Evolutionary conservation across 1,140 invertebrate genomes (phyloP), one percentile per base, ranked within the genome.

Genomic region (Neodiprion lecontei): DNA sequence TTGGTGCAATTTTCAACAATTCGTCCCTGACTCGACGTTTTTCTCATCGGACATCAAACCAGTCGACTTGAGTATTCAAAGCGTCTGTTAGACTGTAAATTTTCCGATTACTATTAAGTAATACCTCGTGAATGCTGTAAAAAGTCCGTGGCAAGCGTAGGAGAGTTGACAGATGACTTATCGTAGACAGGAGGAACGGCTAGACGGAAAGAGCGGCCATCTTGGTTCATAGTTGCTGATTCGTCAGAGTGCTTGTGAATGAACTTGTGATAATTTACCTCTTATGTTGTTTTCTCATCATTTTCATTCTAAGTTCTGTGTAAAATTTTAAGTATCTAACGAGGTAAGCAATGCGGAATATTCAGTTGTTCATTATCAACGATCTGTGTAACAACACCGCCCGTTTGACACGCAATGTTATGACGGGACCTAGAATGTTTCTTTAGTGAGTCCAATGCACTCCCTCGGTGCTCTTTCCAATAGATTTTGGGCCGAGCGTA

Each of bases 191-290:
- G 53, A 61, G 53, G 53, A 61, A 61, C 53, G 53, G 53, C 53
- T 61, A 61, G 53, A 53, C 53, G n/a, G 53, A 40, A 40, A 40
- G 28, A 67, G 78, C 77, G 79, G 79, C 84, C 82, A 85, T 86
- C 84, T 84, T 80, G 77, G 75, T 61, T 79, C 74, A 70, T 80
- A 78, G 70, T 69, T 79, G 79, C 79, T 78, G 81, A 84, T 84
- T 84, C 80, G 83, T 80, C 83, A 84, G 83, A 61, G n/a, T 82
- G 82, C 79, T 80, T 84, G 84, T 86, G 84, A 85, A 86, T 85
- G 83, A 80, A 83, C 78, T 85, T 86, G 83, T 86, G 83, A 86
- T 79, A 86, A 84, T 82, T 83, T 76, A 68, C 21, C 67, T 72
- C 28, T 78, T 81, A 79, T 79, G 71, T 84, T 84, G 82, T 82